Evolutionary conservation across 2,888 invertebrate species (phyloP).

Genomic region (Oligia latruncula): DNA sequence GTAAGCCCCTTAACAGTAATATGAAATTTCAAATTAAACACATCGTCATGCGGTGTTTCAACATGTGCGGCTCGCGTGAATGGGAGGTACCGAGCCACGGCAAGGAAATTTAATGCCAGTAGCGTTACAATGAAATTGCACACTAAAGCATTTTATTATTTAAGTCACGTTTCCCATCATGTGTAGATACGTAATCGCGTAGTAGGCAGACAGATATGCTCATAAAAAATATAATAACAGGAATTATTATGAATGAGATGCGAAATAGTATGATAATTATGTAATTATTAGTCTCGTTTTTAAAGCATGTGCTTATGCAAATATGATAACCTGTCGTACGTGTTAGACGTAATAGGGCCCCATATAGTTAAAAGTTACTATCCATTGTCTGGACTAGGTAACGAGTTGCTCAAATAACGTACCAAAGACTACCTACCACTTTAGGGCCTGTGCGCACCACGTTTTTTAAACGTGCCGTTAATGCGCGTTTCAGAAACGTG

Average conservation of each 20-base stretch:
- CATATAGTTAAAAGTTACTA: constrained; percentile 18
- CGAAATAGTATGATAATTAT: constrained; percentile 23
- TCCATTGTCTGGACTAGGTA: constrained; percentile 38
- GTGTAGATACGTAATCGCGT: constrained; percentile 42
- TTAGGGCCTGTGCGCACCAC: too few relatives aligned
- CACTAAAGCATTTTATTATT: constrained; percentile 48
- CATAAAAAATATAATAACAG: constrained; percentile 28
- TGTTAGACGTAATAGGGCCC: constrained; percentile 3
- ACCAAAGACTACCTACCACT: neutral
- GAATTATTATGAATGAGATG: constrained; percentile 43
- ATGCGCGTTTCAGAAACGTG: too few relatives aligned
- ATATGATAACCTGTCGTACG: constrained; percentile 8
- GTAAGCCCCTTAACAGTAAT: neutral
- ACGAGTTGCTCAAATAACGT: constrained; percentile 29
- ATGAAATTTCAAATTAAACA: constrained; percentile 12
- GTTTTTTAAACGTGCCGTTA: too few relatives aligned
- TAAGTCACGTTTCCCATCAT: constrained; percentile 66
- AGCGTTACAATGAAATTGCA: constrained; percentile 54
- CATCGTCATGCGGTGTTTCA: constrained; percentile 10
- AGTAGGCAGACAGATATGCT: constrained; percentile 26
- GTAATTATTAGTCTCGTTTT: constrained; percentile 19
- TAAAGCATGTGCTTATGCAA: constrained; percentile 5
- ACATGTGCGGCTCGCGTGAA: constrained; percentile 24
- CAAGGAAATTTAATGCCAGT: constrained; percentile 27
- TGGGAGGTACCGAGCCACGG: constrained; percentile 8